Percentiles rank a stretch among this genome's conserved stretches.
These are phyloP conservation scores for Melanerpes formicivorus DNA, from an alignment of 2,113 vertebrate genomes.

Conservation along the genomic window DNA sequence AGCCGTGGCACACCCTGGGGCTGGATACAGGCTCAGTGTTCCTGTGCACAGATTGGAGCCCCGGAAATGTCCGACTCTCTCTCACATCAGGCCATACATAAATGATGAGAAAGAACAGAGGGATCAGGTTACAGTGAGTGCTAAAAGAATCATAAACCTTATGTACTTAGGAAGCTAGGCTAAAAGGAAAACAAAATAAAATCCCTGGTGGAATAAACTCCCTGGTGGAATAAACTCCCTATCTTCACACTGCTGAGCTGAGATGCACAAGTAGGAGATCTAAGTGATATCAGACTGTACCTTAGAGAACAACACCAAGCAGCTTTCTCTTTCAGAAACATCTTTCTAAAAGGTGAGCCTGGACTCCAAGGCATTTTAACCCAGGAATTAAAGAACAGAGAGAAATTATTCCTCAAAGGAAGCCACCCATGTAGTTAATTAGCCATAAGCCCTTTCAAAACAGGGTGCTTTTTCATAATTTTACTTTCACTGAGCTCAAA, in stretches of 20 bases:
- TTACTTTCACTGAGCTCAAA: slow-evolving; percentile 6
- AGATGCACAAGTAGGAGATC: not conserved
- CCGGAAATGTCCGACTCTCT: rapidly evolving
- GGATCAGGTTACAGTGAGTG: not conserved
- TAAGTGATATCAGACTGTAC: not conserved
- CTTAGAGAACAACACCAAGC: not conserved
- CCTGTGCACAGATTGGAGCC: not conserved
- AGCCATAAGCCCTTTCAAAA: not conserved
- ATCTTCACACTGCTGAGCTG: not conserved
- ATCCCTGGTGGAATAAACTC: not conserved
- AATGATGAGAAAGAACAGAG: not conserved
- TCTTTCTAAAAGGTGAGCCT: not conserved
- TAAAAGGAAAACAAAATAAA: not conserved
- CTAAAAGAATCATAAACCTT: not conserved
- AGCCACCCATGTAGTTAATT: slow-evolving; percentile 38
- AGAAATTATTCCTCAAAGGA: slow-evolving; percentile 26
- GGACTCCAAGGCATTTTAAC: not conserved
- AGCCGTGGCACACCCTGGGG: rapidly evolving
- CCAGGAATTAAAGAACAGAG: not conserved
- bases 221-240: not conserved
- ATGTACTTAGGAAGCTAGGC: not conserved
- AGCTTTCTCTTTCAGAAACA: not conserved
- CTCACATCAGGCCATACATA: rapidly evolving
- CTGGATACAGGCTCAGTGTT: rapidly evolving
- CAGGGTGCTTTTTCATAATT: not conserved